Conservation (phyloP, 2,797 vertebrate genomes). For the Iguana delicatissima region DNA sequence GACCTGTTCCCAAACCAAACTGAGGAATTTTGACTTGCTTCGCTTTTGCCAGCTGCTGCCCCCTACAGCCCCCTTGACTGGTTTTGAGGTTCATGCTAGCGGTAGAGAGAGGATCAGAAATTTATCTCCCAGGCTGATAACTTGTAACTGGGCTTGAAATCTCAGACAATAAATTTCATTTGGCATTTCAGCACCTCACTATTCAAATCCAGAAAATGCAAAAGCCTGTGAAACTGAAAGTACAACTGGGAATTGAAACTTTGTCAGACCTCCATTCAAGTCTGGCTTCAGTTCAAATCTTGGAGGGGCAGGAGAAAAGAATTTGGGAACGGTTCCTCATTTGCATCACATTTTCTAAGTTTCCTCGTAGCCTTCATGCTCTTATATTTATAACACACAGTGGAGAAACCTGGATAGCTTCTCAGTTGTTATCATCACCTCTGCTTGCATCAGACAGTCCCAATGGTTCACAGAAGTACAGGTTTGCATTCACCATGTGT, state of each 20-base stretch:
- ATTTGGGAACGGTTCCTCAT: background rate
- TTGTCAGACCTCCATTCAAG: constrained; percentile 27
- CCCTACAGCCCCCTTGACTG: background rate
- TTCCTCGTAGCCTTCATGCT: background rate
- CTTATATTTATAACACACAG: background rate
- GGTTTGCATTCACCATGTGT: background rate
- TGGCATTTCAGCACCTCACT: constrained; percentile 29
- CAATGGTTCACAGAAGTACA: background rate
- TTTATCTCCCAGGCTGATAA: constrained; percentile 32
- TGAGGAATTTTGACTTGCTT: background rate
- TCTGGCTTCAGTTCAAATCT: constrained; percentile 25
- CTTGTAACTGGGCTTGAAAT: constrained; percentile 39
- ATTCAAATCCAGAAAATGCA: constrained; percentile 15
- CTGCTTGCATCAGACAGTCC: background rate
- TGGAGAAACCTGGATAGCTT: background rate
- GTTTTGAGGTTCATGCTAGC: background rate
- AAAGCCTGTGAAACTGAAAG: constrained; percentile 31
- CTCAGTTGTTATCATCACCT: background rate
- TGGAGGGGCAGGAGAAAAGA: background rate
- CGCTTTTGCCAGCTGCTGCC: constrained; percentile 25
- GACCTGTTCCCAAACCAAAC: background rate
- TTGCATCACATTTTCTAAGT: background rate
- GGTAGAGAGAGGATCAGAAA: background rate
- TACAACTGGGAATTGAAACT: constrained; percentile 30
- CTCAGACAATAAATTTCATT: constrained; percentile 35